A percentile compares a stretch with the other conserved stretches of the same genome.
Conservation (phyloP, 2,113 vertebrate genomes). For the Lethenteron camtschaticum region DNA sequence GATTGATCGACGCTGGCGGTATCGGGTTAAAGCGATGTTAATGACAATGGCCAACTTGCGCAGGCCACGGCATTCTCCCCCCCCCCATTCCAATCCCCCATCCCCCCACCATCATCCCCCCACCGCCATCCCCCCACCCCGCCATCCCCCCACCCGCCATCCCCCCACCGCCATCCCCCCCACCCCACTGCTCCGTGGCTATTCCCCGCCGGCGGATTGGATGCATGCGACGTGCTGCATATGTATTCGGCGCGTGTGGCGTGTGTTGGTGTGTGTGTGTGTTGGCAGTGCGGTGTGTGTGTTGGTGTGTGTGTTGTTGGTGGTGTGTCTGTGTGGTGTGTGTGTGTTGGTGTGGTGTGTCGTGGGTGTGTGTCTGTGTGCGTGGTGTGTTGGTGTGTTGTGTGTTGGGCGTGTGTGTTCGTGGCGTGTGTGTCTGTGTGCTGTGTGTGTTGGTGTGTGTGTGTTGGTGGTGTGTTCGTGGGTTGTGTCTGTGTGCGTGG, state of each 20-base stretch:
- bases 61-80: too few relatives aligned
- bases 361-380: not conserved
- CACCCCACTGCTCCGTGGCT: too few relatives aligned
- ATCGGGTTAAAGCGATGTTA: too few relatives aligned
- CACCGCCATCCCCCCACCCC: too few relatives aligned
- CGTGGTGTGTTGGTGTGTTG: not conserved
- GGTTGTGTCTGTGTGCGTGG: not conserved
- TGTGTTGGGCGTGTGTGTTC: not conserved
- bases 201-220: not conserved
- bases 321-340: not conserved
- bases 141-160: too few relatives aligned
- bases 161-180: too few relatives aligned
- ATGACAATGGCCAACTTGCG: too few relatives aligned
- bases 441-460: not conserved
- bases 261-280: not conserved
- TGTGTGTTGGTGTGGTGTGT: not conserved
- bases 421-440: too few relatives aligned
- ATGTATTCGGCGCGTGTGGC: not conserved
- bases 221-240: not conserved
- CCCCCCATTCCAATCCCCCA: too few relatives aligned
- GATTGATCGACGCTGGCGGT: too few relatives aligned
- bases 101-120: too few relatives aligned
- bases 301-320: not conserved
- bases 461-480: not conserved
- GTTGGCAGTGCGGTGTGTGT: not conserved